Base-by-base conservation (phyloP, 2,113 vertebrate species). In the Marcusenius ussheri region DNA sequence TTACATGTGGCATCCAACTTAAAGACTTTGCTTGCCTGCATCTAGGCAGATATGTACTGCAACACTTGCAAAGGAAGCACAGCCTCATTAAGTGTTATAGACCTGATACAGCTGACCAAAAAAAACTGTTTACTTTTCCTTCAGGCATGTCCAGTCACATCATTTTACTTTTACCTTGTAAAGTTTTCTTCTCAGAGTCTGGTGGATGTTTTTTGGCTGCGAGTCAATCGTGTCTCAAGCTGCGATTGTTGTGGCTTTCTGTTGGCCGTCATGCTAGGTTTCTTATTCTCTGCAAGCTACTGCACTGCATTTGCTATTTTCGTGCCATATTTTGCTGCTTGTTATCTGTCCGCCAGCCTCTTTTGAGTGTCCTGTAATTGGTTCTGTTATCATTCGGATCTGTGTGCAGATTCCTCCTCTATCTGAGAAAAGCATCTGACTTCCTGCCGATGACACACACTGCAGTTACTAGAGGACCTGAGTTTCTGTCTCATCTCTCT, bases 391-490 rank as follows among this genome's bases (percentile, higher is more conserved):
- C 88, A 21, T 27, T 56, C 35, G n/a, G 51, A 91, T 91, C 90
- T 89, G 13, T 56, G 88, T 53, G 66, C 10, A 89, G 90, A 92
- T 92, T 94, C 90, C 90, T 93, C 31, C 13, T 92, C 94, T 92
- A 93, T 94, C 93, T 94, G 42, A 90, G 51, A 88, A 89, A 89
- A 77, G 91, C 91, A 93, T 93, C 92, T 45, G 53, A 88, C 88
- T 93, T 94, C 93, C 93, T 90, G 91, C 89, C 88, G 7, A 15
- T 83, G 87, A 66, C 70, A 90, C 39, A 90, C 49, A 39, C 91
- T 83, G 88, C 87, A 90, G 91, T 91, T 92, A 93, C 90, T 91
- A 89, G 90, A 90, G 88, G 90, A 93, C 83, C 62, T 92, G 91
- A 70, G 31, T 89, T 91, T 91, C 91, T 91, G 89, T 85, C 92